Base-by-base conservation (phyloP, 1,140 invertebrate genomes). In the Planococcus citri region DNA sequence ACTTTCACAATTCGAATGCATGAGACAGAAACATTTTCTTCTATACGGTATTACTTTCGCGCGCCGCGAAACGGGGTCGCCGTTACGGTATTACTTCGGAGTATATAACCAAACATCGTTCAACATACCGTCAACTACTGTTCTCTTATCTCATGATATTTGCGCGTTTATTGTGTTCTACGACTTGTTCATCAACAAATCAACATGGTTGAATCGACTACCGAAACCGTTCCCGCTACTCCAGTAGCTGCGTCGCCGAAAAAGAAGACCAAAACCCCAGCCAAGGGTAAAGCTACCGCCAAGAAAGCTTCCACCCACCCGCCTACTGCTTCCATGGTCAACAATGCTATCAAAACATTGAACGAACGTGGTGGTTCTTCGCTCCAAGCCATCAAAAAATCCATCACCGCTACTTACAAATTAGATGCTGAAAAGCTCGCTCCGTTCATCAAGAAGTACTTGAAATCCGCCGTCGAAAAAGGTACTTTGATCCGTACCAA, bases 301-400 rank as follows among this genome's bases (percentile, higher is more conserved):
- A 72, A 74, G 33, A 75, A 73, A 67, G 12, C 71, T 1, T 14
- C 71, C 4, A 70, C 73, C 2, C 73, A 72, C 0, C 73, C 72
- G 57, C 61, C 68, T 21, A 75, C 75, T 1, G 73, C 75, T 6
- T 73, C 76, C 8, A 78, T 79, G 78, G 77, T 85, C 27, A 76
- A 76, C 20, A 77, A 76, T 17, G 82, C 83, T 12, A 83, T 85
- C 70, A 77, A 75, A 22, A 72, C 72, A 0, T 71, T 85, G 68
- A 82, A 82, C 27, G 83, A 83, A 70, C 75, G 79, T 17, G 76
- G 75, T 17, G 82, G 83, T 17, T 82, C 81, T 0, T 83, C 82
- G 0, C 73, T 82, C 0, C 78, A 80, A 69, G 81, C 81, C 17
- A 83, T 83, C 73, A 81, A 82, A 71, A 83, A 83, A 73, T 83